Evolutionary conservation across 2,113 vertebrate species (phyloP), one percentile per base, ranked within the genome.

Genomic region (Ictidomys tridecemlineatus): DNA sequence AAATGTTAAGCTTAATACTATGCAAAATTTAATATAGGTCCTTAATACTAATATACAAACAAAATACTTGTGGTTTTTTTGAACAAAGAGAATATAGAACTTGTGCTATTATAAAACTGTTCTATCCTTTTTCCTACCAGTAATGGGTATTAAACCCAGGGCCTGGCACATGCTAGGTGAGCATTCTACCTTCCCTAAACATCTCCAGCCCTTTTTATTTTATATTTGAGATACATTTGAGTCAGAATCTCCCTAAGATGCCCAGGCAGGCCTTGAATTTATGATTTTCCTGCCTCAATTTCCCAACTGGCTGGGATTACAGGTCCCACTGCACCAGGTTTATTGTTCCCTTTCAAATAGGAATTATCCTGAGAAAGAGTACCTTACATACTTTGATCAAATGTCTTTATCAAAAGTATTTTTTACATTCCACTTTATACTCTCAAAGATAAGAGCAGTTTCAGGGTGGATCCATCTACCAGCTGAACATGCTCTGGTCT

Each of bases 1-100:
- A 93, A 96, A 93, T 93, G 26, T 70, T 93, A 93, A 96, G 58
- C 37, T 91, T 76, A 85, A 56, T 86, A 28, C 51, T n/a, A 56
- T 20, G 65, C 7, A 95, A 93, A 79, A 84, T 1, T 74, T 56
- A 42, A 69, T 89, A 96, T 51, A 78, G 37, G 56, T 48, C 24
- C 45, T 42, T 85, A 72, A 58, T 39, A 79, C 17, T 14, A 91
- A 51, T 73, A 83, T 69, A 63, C 13, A 92, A 69, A 78, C 67
- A 85, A 82, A 87, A 32, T n/a, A 74, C 3, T 34, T 63, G 10
- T 84, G 39, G 4, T 56, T 32, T 45, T 28, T 85, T 65, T 83
- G 17, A 89, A 56, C 8, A 61, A 65, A 61, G 4, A 67, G 7
- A 85, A 74, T 79, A 42, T 13, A 69, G 17, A 87, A 94, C 85